Conservation (phyloP, 30 jellyfish, hydroid and myxozoan genomes). For the Cassiopea andromeda region DNA sequence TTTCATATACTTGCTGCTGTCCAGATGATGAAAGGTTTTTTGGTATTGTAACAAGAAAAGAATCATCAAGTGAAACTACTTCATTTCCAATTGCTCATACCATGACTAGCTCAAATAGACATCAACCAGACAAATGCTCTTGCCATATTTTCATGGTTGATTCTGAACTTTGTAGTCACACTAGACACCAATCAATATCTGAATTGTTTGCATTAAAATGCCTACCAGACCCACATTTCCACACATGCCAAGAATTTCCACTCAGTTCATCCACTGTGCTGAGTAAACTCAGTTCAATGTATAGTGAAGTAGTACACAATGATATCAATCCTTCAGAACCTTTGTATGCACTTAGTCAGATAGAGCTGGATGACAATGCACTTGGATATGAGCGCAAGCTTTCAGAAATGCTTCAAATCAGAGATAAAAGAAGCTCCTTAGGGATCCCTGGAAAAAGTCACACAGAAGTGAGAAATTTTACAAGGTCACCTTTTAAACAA, state of each 20-base stretch:
- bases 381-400: background rate
- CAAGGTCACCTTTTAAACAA: slow-evolving; percentile 50
- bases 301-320: slow-evolving; percentile 5
- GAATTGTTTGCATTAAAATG: slow-evolving; percentile 59
- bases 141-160: slow-evolving; percentile 89
- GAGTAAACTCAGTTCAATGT: slow-evolving; percentile 48
- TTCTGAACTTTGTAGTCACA: slow-evolving; percentile 47
- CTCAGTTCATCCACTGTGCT: slow-evolving; percentile 46
- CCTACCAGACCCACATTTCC: slow-evolving; percentile 18
- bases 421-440: background rate
- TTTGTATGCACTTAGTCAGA: background rate
- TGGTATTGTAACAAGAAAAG: slow-evolving; percentile 84
- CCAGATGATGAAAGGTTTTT: slow-evolving; percentile 77
- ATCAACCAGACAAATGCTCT: slow-evolving; percentile 43
- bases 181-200: slow-evolving; percentile 63
- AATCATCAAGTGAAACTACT: slow-evolving; percentile 12
- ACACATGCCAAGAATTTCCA: slow-evolving; percentile 77
- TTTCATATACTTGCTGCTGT: slow-evolving; percentile 75
- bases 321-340: background rate
- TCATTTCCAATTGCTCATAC: slow-evolving; percentile 17
- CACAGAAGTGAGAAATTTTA: slow-evolving; percentile 16
- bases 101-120: background rate
- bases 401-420: slow-evolving; percentile 8
- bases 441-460: background rate
- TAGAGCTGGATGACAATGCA: background rate